Conservation (phyloP, 2,888 invertebrate species). For the Volucella inflata region DNA sequence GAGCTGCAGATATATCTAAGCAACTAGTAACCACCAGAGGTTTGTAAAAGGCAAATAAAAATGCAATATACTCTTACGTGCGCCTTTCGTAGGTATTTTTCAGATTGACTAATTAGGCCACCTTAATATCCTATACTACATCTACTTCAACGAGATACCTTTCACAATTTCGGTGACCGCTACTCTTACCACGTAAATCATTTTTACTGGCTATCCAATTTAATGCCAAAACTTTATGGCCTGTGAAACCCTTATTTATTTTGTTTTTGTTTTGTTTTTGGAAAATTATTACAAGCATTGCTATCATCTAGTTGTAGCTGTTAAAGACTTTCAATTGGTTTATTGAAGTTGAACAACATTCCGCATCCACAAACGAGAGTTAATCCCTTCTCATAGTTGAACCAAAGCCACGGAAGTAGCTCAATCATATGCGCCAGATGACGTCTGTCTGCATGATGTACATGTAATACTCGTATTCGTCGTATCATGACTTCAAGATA, state of each 20-base stretch:
- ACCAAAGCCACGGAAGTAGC: slow-evolving; percentile 50
- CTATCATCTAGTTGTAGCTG: not conserved
- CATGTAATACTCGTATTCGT: slow-evolving; percentile 12
- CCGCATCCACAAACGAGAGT: not conserved
- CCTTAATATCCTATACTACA: not conserved
- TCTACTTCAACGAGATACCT: not conserved
- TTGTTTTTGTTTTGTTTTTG: not conserved
- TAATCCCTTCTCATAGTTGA: not conserved
- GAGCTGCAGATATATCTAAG: too few species aligned
- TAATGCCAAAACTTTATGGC: slow-evolving; percentile 40
- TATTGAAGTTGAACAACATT: slow-evolving; percentile 48
- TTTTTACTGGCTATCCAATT: slow-evolving; percentile 21
- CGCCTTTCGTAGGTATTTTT: too few species aligned
- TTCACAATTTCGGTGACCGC: slow-evolving; percentile 25
- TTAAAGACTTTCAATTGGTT: slow-evolving; percentile 33
- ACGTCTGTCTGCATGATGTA: slow-evolving; percentile 14
- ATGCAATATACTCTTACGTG: not conserved
- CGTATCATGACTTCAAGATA: slow-evolving; percentile 3
- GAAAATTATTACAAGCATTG: slow-evolving; percentile 3
- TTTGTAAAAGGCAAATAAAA: not conserved
- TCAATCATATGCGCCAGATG: slow-evolving; percentile 37
- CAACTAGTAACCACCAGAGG: too few species aligned
- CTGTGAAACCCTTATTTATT: slow-evolving; percentile 27
- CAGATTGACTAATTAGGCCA: not conserved
- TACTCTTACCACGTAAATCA: slow-evolving; percentile 27